These are phyloP conservation scores for Leptoclinus maculatus DNA, from an alignment of 2,797 vertebrate genomes.

Conservation along the genomic window DNA sequence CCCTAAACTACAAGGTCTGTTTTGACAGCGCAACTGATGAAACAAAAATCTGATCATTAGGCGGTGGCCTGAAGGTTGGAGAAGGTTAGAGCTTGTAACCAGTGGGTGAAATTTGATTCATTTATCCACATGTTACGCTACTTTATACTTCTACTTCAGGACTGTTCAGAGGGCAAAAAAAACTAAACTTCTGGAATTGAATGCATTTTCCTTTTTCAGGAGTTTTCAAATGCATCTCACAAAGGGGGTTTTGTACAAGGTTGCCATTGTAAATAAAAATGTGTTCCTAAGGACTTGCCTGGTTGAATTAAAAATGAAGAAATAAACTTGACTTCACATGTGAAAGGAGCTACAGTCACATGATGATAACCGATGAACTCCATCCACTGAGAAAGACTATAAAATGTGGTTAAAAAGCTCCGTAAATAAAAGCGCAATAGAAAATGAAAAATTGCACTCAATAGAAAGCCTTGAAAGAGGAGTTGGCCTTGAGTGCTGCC, in stretches of 20 bases:
- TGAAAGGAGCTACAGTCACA: not conserved
- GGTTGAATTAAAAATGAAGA: not conserved
- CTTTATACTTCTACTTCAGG: not conserved
- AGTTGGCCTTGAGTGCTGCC: constrained; percentile 9
- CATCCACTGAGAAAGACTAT: not conserved
- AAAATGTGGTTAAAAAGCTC: not conserved
- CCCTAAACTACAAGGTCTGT: constrained; percentile 12
- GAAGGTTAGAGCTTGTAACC: not conserved
- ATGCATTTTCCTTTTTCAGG: not conserved
- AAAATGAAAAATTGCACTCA: not conserved
- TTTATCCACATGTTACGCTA: not conserved
- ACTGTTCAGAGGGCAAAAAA: no score
- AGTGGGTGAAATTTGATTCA: not conserved
- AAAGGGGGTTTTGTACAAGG: not conserved
- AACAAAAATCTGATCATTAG: constrained; percentile 24
- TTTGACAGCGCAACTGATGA: not conserved
- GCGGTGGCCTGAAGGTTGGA: not conserved
- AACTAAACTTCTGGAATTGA: not conserved
- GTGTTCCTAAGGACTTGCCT: not conserved
- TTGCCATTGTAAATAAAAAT: not conserved
- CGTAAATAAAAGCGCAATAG: not conserved
- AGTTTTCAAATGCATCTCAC: not conserved
- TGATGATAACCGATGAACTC: not conserved
- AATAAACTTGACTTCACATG: not conserved
- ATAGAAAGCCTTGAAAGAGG: constrained; percentile 20